Percentiles rank a stretch among this genome's conserved stretches.
phyloP scores from a whole-genome alignment of 2,797 vertebrate genomes.

The Lithobates pipiens region DNA sequence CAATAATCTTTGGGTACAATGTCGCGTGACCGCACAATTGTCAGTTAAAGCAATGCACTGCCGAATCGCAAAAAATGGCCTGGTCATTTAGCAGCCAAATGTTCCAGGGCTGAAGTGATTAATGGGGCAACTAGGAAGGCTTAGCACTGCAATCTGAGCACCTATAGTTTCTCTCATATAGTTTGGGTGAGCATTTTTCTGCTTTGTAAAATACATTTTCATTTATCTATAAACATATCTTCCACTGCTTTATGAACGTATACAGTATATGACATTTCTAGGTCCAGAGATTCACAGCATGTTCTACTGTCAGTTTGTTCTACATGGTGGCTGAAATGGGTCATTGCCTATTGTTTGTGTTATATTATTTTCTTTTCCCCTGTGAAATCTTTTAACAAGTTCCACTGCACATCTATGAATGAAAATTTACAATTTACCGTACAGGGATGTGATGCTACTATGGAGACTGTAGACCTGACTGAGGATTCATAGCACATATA shows the following conservation, averaged over 20 bases:
- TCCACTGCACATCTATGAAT: background rate
- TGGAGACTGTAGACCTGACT: background rate
- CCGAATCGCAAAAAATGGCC: too few relatives aligned
- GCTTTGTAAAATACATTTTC: too few relatives aligned
- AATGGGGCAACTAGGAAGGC: too few relatives aligned
- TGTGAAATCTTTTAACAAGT: constrained; percentile 19
- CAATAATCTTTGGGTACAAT: too few relatives aligned
- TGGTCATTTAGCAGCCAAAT: too few relatives aligned
- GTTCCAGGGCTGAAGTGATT: too few relatives aligned
- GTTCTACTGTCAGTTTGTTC: background rate
- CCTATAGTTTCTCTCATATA: too few relatives aligned
- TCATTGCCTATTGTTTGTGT: constrained; percentile 7
- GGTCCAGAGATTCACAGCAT: background rate
- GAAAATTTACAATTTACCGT: constrained; percentile 1
- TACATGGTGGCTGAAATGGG: constrained; percentile 7
- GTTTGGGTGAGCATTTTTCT: too few relatives aligned
- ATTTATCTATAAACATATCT: background rate
- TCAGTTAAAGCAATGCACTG: too few relatives aligned
- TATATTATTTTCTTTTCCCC: background rate
- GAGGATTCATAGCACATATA: background rate
- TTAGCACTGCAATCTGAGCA: too few relatives aligned
- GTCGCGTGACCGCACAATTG: too few relatives aligned
- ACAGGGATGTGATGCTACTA: background rate
- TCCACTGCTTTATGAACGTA: background rate
- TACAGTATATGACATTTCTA: background rate